Conservation (phyloP, 2,888 invertebrate genomes). For the Drosophila algonquin region DNA sequence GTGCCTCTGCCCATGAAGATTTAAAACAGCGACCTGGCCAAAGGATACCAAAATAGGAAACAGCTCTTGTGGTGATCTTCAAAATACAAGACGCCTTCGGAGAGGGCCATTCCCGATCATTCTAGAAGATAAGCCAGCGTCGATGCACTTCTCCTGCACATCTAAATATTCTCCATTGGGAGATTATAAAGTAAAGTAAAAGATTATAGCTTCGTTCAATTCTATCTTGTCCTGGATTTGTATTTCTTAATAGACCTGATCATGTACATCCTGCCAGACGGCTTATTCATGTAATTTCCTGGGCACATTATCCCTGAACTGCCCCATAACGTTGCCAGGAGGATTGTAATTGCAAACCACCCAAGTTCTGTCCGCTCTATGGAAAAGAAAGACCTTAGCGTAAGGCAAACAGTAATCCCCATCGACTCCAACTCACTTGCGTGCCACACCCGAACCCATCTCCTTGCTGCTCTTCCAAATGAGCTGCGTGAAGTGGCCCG, state of each 20-base stretch:
- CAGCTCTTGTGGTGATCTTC: too few species aligned
- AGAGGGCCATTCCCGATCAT: too few species aligned
- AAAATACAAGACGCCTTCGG: too few species aligned
- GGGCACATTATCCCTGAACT: conserved; percentile 90
- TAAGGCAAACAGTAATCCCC: not conserved
- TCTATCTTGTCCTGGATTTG: not conserved
- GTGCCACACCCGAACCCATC: conserved; percentile 89
- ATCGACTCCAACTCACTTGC: conserved; percentile 52
- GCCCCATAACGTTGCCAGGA: conserved; percentile 93
- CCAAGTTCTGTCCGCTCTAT: conserved; percentile 86
- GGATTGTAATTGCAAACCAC: conserved; percentile 96
- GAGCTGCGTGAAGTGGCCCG: conserved; percentile 94
- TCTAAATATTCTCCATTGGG: too few species aligned
- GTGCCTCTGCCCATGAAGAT: too few species aligned
- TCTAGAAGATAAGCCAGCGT: too few species aligned
- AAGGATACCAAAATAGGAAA: too few species aligned
- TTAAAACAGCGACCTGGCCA: too few species aligned
- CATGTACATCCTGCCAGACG: not conserved
- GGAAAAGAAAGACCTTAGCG: not conserved
- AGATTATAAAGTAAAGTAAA: too few species aligned
- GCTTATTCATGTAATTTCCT: conserved; percentile 34
- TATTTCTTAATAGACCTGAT: not conserved
- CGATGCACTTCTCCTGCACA: too few species aligned
- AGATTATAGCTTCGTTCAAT: not conserved
- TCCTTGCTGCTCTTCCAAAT: conserved; percentile 91